phyloP scores from a whole-genome alignment of 2,113 vertebrate species.

The Seriola aureovittata region DNA sequence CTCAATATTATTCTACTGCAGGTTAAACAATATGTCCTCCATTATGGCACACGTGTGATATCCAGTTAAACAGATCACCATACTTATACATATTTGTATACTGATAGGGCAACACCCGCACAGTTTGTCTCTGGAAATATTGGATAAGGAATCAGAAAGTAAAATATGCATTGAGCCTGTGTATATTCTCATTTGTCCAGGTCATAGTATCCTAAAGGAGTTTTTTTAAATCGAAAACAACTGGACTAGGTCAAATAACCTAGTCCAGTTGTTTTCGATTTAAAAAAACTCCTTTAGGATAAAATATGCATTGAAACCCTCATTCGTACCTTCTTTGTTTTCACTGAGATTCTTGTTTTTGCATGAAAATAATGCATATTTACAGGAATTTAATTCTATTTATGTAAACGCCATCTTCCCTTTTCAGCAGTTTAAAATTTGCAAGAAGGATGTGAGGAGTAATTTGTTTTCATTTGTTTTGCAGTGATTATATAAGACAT shows the following conservation, averaged over 20 bases:
- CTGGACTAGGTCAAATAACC: too few relatives aligned
- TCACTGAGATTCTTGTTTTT: neutral
- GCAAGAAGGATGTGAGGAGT: neutral
- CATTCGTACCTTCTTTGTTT: neutral
- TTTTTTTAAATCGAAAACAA: too few relatives aligned
- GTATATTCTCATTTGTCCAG: too few relatives aligned
- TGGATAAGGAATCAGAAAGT: constrained; percentile 13
- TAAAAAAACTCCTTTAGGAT: too few relatives aligned
- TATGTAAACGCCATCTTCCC: neutral
- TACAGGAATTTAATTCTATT: neutral
- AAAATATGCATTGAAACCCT: neutral
- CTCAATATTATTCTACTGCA: neutral
- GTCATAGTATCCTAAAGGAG: too few relatives aligned
- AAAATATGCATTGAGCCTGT: neutral
- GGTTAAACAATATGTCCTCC: neutral
- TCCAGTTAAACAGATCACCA: neutral
- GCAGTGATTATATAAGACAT: neutral
- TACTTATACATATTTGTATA: neutral
- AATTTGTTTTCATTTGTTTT: constrained; percentile 31
- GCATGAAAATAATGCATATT: neutral
- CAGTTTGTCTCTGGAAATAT: constrained; percentile 9
- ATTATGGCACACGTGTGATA: neutral
- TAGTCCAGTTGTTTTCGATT: too few relatives aligned
- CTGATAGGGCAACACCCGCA: constrained; percentile 6
- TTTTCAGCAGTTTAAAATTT: constrained; percentile 18